phyloP scores from a whole-genome alignment of 2,888 invertebrate species.

The Gymnocheta viridis region DNA sequence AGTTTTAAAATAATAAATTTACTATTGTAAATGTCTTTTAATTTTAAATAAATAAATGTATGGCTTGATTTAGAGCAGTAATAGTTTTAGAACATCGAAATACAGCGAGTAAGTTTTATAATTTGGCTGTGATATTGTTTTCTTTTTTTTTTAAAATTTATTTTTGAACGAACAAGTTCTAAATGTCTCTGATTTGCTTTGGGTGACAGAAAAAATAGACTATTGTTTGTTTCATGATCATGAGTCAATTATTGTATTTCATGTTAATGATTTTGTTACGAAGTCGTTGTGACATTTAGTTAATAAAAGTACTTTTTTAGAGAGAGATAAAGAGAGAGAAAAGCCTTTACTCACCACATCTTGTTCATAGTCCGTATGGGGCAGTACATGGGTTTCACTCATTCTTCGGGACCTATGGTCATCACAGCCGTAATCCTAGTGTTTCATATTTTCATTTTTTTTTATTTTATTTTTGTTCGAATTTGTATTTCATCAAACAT shows the following conservation, averaged over 20 bases:
- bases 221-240: neutral
- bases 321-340: constrained; percentile 2
- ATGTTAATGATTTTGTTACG: neutral
- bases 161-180: too few relatives aligned
- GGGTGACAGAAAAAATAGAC: too few relatives aligned
- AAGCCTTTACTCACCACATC: constrained; percentile 80
- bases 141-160: too few relatives aligned
- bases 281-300: neutral
- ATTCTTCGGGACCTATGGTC: constrained; percentile 82
- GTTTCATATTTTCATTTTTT: constrained; percentile 29
- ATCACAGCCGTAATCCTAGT: constrained; percentile 82
- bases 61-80: neutral
- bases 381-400: constrained; percentile 81
- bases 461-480: constrained; percentile 1
- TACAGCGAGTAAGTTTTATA: neutral
- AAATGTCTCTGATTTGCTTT: too few relatives aligned
- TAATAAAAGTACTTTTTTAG: neutral
- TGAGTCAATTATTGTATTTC: neutral
- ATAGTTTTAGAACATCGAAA: neutral
- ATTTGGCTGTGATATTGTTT: neutral
- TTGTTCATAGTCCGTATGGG: constrained; percentile 81
- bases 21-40: constrained; percentile 30
- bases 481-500: constrained; percentile 41
- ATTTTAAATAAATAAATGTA: constrained; percentile 16
- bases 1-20: constrained; percentile 16